Conservation (phyloP, 2,888 invertebrate genomes). For the Lasioglossum pauxillum region DNA sequence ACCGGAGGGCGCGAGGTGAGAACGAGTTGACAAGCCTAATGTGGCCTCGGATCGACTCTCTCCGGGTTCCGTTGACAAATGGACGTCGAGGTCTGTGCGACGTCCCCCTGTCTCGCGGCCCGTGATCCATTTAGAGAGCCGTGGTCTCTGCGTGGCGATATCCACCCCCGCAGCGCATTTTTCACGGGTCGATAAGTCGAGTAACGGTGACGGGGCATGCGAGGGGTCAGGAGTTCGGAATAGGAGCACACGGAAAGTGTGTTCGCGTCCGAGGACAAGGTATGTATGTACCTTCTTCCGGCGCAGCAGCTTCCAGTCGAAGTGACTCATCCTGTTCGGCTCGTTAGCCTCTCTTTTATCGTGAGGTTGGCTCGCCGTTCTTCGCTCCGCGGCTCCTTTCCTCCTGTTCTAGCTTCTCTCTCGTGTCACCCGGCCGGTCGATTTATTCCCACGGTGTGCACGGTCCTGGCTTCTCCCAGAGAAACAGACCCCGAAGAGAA, state of each 20-base stretch:
- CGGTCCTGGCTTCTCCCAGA: slow-evolving; percentile 16
- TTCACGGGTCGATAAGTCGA: slow-evolving; percentile 61
- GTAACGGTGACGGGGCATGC: slow-evolving; percentile 58
- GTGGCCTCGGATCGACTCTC: slow-evolving; percentile 4
- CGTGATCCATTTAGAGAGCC: not conserved
- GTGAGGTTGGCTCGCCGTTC: slow-evolving; percentile 32
- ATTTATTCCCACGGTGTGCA: slow-evolving; percentile 72
- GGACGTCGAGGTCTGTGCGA: not conserved
- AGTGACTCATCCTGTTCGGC: slow-evolving; percentile 81
- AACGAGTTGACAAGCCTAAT: not conserved
- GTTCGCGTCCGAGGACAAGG: slow-evolving; percentile 41
- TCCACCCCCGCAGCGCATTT: slow-evolving; percentile 58
- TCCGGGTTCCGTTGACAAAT: slow-evolving; percentile 46
- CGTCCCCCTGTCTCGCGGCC: not conserved
- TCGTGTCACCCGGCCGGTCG: slow-evolving; percentile 65
- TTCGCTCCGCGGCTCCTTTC: slow-evolving; percentile 44
- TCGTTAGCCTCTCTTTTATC: slow-evolving; percentile 66
- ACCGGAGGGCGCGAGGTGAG: not conserved
- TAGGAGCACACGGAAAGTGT: slow-evolving; percentile 51
- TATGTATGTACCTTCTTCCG: slow-evolving; percentile 81
- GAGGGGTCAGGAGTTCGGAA: slow-evolving; percentile 52
- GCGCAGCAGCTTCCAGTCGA: slow-evolving; percentile 83
- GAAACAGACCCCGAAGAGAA: not conserved
- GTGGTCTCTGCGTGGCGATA: not conserved
- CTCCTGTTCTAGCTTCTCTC: slow-evolving; percentile 30